phyloP scores from a whole-genome alignment of 2,113 vertebrate genomes.

The human (Homo sapiens) region DNA sequence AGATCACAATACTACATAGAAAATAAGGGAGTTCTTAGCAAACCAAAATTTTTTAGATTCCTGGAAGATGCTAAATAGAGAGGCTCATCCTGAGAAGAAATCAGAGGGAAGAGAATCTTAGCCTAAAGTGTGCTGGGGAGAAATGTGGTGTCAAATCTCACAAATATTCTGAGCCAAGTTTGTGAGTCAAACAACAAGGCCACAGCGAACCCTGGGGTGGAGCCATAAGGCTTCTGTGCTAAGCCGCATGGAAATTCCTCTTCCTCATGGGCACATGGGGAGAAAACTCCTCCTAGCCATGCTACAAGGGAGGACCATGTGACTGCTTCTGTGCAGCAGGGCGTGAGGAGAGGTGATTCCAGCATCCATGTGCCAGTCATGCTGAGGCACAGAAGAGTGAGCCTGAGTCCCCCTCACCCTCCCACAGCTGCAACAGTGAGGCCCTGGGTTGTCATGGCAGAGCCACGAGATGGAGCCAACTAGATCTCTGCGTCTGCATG shows the following conservation, averaged over 20 bases:
- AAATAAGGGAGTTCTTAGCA: not conserved
- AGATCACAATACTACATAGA: not conserved
- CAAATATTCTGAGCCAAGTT: not conserved
- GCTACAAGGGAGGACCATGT: fast-evolving
- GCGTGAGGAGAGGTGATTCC: not conserved
- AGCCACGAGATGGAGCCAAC: not conserved
- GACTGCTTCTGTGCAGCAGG: not conserved
- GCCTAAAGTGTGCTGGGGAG: not conserved
- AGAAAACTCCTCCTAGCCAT: not conserved
- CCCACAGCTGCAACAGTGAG: not conserved
- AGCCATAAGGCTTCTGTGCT: not conserved
- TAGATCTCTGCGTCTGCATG: fast-evolving
- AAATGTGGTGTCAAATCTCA: not conserved
- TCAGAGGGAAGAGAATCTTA: fast-evolving
- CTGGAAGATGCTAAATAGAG: not conserved
- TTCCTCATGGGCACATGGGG: fast-evolving
- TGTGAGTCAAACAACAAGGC: not conserved
- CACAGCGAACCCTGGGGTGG: too few species aligned
- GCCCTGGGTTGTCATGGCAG: not conserved
- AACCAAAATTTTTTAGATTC: not conserved
- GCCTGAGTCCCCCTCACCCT: not conserved
- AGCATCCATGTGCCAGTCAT: not conserved
- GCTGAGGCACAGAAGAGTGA: fast-evolving
- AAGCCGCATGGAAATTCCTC: not conserved
- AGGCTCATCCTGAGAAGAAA: not conserved